Evolutionary conservation across 2,888 invertebrate species (phyloP), one percentile per base, ranked within the genome.

Genomic region (Drosophila neotestacea): DNA sequence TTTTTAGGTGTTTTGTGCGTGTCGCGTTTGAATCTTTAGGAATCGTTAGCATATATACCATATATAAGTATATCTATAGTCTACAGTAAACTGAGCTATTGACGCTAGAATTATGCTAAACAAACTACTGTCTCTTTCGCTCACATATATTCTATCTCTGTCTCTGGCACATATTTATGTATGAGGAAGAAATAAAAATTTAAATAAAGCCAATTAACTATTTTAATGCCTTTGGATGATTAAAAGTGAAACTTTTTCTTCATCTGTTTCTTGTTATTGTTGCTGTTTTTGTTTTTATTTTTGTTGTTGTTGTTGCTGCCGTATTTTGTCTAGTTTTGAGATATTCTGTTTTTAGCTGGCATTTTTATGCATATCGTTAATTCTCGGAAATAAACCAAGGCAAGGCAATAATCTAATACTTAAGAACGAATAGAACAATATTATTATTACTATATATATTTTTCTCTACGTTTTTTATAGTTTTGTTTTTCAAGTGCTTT

Each of bases 131-230:
- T 34, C 44, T 22, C 42, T 6, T n/a, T 48, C 47, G 11, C 36
- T 22, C 39, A 27, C 72, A 22, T 13, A n/a, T 6, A 10, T 2
- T 36, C 5, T 36, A 22, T 4, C 63, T 48, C 51, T 50, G 68
- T 62, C 74, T 72, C 75, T 80, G 83, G 81, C 83, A 83, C 82
- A 82, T 88, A 86, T 89, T 89, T 82, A 87, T 89, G 89, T 79
- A 87, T 88, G 85, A 88, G 89, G 88, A 89, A 89, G 89, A 81
- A 79, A 88, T 89, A 83, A 80, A 82, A 69, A 79, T 80, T 83
- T 85, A 79, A 85, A 86, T 79, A 89, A 88, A 85, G 84, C 88
- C 85, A 87, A 90, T 89, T 90, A 90, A 87, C 87, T 90, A 89
- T 90, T 89, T 85, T 89, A 90, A 90, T 90, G 87, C 85, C 80